Conservation (phyloP, 2,888 invertebrate genomes). For the Nemoura dubitans region DNA sequence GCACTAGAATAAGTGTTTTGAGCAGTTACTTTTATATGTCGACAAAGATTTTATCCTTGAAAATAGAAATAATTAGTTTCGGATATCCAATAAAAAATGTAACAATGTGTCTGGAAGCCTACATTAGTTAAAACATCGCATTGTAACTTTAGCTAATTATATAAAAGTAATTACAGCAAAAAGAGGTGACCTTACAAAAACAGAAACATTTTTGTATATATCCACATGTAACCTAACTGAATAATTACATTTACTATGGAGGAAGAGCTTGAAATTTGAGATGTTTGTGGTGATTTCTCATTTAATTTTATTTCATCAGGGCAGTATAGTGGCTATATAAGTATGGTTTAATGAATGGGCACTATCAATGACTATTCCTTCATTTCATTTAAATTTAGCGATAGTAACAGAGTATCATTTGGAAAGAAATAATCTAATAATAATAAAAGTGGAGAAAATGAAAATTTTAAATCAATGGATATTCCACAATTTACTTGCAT, state of each 20-base stretch:
- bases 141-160: constrained; percentile 45
- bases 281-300: neutral
- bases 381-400: neutral
- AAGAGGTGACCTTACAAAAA: constrained; percentile 44
- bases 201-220: constrained; percentile 37
- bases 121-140: constrained; percentile 44
- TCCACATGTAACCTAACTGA: constrained; percentile 34
- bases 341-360: neutral
- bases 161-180: constrained; percentile 50
- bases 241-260: constrained; percentile 32
- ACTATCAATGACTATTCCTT: neutral
- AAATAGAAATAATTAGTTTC: constrained; percentile 38
- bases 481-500: neutral
- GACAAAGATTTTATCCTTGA: constrained; percentile 40
- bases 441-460: neutral
- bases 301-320: constrained; percentile 25
- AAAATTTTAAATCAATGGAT: neutral
- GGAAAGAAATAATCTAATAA: neutral
- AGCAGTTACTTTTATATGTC: constrained; percentile 46
- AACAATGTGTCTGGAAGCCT: constrained; percentile 43
- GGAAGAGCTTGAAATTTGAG: constrained; percentile 37
- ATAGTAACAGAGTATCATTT: neutral
- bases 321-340: neutral
- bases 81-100: constrained; percentile 35
- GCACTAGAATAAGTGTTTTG: constrained; percentile 47